These are phyloP conservation scores for Coptotermes formosanus DNA, from an alignment of 1,140 invertebrate genomes.

Conservation along the genomic window DNA sequence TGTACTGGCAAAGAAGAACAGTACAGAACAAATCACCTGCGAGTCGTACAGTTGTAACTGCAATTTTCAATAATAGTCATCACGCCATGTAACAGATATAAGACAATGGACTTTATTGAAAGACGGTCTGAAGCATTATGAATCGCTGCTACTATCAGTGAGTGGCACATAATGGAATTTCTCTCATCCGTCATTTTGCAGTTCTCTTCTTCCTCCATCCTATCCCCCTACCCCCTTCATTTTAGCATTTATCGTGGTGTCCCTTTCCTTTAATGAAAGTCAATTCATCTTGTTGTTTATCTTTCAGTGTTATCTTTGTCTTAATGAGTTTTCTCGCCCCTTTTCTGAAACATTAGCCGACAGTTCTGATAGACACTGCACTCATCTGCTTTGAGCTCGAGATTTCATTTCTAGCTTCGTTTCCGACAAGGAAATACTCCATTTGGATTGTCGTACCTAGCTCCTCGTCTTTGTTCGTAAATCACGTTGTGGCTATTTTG, in stretches of 20 bases:
- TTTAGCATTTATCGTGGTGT: conserved; percentile 7
- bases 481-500: too few relatives aligned
- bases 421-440: neutral
- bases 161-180: conserved; percentile 16
- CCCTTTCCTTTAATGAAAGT: conserved; percentile 12
- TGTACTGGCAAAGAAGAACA: neutral
- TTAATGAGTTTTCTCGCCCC: conserved; percentile 18
- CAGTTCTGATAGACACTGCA: neutral
- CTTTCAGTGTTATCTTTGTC: conserved; percentile 8
- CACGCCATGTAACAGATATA: neutral
- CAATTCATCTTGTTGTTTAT: conserved; percentile 14
- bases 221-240: neutral
- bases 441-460: too few relatives aligned
- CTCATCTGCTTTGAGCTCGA: neutral
- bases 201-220: neutral
- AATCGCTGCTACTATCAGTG: neutral
- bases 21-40: neutral
- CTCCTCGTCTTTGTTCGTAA: too few relatives aligned
- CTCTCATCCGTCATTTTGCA: conserved; percentile 14
- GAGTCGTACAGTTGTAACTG: neutral
- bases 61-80: neutral
- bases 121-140: neutral
- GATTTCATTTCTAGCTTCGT: neutral
- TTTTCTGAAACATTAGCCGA: conserved; percentile 6
- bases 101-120: neutral